Evolutionary conservation across 2,113 vertebrate species (phyloP), one percentile per base, ranked within the genome.

Genomic region (Acanthochromis polyacanthus): DNA sequence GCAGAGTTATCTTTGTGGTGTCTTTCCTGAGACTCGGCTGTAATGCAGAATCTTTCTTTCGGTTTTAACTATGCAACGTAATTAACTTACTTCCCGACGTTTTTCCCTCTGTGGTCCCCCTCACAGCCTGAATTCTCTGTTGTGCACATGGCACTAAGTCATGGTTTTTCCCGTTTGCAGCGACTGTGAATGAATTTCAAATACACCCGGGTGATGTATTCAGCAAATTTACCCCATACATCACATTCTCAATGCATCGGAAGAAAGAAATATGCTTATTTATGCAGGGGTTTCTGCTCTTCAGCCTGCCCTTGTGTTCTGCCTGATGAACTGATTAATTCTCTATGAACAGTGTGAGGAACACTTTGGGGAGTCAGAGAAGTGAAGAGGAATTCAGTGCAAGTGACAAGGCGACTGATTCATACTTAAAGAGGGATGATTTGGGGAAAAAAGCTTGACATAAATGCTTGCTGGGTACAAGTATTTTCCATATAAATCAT

Each of bases 291-390:
- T 38, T 40, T 60, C 43, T 76, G 65, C 72, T 74, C 84, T 53
- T 30, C 57, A 28, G 66, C 51, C 75, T 85, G 69, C 75, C 75
- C 88, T 88, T 83, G 52, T 89, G 60, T 89, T 91, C 64, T 53
- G 75, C 81, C 70, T 74, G 85, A 85, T 84, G 81, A 86, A 85
- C 74, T 89, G 88, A 91, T 87, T 82, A 46, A 85, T 88, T 84
- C 63, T 77, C 59, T 28, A 72, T 71, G 71, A 83, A 70, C 36
- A 40, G 23, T 43, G 36, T 3, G 46, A 69, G 43, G 46, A 65
- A 65, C 59, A 52, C 56, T 51, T 52, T 32, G 3, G 16, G 57
- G 73, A 69, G 60, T 25, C 1, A 30, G 55, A n/a, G 20, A 6
- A 25, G 17, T 30, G 43, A 51, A 52, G 46, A 60, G 22, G 50